A percentile compares a stretch with the other conserved stretches of the same genome.
Evolutionary conservation across 1,140 invertebrate genomes (phyloP).

Genomic region (Rhyzopertha dominica): DNA sequence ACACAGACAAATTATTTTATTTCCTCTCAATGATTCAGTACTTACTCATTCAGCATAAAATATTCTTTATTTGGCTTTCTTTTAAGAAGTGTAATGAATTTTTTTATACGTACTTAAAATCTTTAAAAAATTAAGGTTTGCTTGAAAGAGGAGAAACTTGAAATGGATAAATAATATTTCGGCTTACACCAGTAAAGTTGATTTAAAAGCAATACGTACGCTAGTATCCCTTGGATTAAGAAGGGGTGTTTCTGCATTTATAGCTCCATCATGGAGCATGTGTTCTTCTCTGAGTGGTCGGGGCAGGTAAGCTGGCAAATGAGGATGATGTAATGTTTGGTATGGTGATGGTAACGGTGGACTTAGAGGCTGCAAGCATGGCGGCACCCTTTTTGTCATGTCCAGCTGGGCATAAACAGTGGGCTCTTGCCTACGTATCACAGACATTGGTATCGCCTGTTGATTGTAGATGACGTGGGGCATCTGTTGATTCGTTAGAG

Average conservation of each 20-base stretch:
- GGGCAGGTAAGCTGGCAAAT: conserved; percentile 39
- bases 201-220: conserved; percentile 31
- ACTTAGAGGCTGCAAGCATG: conserved; percentile 33
- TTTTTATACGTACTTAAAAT: background rate
- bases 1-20: no score
- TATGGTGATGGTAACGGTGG: conserved; percentile 39
- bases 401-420: conserved; percentile 52
- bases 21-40: no score
- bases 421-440: conserved; percentile 42
- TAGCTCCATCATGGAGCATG: conserved; percentile 33
- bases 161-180: background rate
- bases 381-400: conserved; percentile 37
- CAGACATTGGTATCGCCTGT: conserved; percentile 41
- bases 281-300: conserved; percentile 38
- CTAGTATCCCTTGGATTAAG: conserved; percentile 35
- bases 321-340: conserved; percentile 39
- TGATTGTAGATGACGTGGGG: conserved; percentile 44
- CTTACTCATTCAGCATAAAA: no score
- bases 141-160: background rate
- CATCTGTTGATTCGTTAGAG: conserved; percentile 45
- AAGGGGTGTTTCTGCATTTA: conserved; percentile 39
- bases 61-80: background rate
- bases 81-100: background rate
- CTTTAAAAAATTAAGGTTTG: background rate
- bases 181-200: no score